phyloP scores from a whole-genome alignment of 2,888 invertebrate species.

The Syrphus vitripennis region DNA sequence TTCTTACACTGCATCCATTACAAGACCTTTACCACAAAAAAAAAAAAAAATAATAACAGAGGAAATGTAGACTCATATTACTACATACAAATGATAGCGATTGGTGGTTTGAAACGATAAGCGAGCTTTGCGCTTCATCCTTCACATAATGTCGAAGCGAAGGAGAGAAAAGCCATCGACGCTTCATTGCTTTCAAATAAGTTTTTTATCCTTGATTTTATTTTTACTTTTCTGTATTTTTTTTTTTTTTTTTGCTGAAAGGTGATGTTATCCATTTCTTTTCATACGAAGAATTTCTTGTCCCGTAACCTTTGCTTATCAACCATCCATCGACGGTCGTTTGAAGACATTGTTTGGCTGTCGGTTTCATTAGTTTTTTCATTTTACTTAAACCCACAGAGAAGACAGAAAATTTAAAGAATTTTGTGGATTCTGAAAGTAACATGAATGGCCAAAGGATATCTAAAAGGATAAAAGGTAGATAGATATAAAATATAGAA shows the following conservation, averaged over 20 bases:
- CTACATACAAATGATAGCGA: constrained; percentile 49
- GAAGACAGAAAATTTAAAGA: constrained; percentile 36
- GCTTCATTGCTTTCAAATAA: constrained; percentile 70
- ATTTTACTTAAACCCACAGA: neutral
- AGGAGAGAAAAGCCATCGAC: constrained; percentile 63
- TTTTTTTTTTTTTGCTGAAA: neutral
- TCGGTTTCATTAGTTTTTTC: constrained; percentile 34
- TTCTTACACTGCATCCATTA: neutral
- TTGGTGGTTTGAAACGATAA: constrained; percentile 31
- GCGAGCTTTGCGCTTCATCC: constrained; percentile 46
- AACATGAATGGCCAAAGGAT: constrained; percentile 65
- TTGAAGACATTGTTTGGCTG: constrained; percentile 66
- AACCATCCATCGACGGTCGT: constrained; percentile 65
- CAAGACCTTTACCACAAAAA: neutral
- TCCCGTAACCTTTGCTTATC: constrained; percentile 60
- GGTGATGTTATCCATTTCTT: constrained; percentile 19
- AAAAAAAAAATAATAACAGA: neutral
- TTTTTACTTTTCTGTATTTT: too few relatives aligned
- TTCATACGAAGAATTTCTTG: constrained; percentile 9
- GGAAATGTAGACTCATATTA: constrained; percentile 45
- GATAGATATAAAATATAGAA: neutral
- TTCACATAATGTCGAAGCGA: constrained; percentile 29
- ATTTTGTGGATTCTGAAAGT: constrained; percentile 55
- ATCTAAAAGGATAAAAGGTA: constrained; percentile 56
- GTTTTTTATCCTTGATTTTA: constrained; percentile 25